Percentiles rank a stretch among this genome's conserved stretches.
These are phyloP conservation scores for Melanotaenia boesemani DNA, from an alignment of 2,797 vertebrate genomes.

Conservation along the genomic window DNA sequence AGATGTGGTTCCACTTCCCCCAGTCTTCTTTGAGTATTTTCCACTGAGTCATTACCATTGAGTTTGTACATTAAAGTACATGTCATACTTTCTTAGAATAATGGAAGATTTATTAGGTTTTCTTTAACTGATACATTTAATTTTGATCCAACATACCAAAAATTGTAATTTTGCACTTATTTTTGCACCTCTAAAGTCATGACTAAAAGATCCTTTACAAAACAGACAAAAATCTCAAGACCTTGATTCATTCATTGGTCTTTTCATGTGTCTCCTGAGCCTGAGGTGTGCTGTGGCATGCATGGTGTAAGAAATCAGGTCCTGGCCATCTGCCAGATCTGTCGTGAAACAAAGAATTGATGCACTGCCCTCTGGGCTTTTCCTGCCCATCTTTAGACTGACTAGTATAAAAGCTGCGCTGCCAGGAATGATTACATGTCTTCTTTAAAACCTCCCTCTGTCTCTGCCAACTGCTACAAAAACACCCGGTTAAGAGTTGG, in stretches of 20 bases:
- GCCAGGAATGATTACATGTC: constrained; percentile 86
- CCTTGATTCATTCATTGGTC: constrained; percentile 75
- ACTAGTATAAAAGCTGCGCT: constrained; percentile 82
- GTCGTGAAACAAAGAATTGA: constrained; percentile 86
- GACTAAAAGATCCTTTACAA: constrained; percentile 30
- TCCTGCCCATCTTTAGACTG: constrained; percentile 73
- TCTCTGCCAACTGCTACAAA: constrained; percentile 87
- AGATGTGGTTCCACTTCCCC: too few species aligned
- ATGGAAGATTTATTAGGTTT: too few species aligned
- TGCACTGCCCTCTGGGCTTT: constrained; percentile 82
- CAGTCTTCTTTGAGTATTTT: too few species aligned
- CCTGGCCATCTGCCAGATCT: constrained; percentile 81
- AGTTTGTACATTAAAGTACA: background rate
- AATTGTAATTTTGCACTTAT: background rate
- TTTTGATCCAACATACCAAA: too few species aligned
- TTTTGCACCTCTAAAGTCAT: background rate
- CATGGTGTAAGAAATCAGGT: constrained; percentile 83
- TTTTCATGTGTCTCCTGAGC: constrained; percentile 68
- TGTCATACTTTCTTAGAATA: background rate
- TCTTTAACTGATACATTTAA: too few species aligned
- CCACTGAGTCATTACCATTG: background rate
- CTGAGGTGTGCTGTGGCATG: constrained; percentile 83
- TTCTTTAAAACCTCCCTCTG: constrained; percentile 84
- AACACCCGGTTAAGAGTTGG: constrained; percentile 49
- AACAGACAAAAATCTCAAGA: constrained; percentile 63